A percentile compares a stretch with the other conserved stretches of the same genome.
Conservation (phyloP, 2,113 vertebrate species). For the Podarcis raffonei region DNA sequence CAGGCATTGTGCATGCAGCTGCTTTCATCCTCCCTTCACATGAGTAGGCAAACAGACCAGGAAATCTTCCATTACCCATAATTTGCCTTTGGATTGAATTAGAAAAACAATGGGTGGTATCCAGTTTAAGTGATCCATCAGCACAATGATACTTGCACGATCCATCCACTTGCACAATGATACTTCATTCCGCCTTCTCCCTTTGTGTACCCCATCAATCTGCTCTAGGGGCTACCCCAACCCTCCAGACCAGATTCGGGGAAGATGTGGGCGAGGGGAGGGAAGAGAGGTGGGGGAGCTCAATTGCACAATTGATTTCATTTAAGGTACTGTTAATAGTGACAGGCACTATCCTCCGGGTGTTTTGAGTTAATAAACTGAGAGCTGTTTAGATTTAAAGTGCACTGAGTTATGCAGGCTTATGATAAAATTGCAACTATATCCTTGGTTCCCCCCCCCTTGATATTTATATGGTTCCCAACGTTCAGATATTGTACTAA, state of each 20-base stretch:
- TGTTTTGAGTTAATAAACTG: constrained; percentile 9
- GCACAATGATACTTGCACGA: no score
- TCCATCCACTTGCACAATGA: no score
- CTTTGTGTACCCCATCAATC: no score
- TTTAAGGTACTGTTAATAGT: neutral
- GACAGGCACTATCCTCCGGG: neutral
- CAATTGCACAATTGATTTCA: neutral
- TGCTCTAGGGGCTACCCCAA: no score
- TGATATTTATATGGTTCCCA: no score
- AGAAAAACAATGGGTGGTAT: neutral
- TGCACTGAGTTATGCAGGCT: neutral
- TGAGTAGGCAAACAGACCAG: neutral
- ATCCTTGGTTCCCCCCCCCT: neutral
- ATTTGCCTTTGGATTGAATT: neutral
- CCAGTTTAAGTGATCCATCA: no score
- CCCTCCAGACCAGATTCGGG: no score
- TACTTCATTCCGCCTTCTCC: no score
- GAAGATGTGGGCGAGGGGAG: no score
- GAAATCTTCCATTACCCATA: neutral
- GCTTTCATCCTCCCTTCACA: neutral
- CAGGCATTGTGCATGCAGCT: neutral
- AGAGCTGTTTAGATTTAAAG: neutral
- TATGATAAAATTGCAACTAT: neutral
- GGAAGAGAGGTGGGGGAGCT: no score
- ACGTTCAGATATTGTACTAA: neutral